Conservation (phyloP, 2,888 invertebrate species). For the Epiblema foenella region DNA sequence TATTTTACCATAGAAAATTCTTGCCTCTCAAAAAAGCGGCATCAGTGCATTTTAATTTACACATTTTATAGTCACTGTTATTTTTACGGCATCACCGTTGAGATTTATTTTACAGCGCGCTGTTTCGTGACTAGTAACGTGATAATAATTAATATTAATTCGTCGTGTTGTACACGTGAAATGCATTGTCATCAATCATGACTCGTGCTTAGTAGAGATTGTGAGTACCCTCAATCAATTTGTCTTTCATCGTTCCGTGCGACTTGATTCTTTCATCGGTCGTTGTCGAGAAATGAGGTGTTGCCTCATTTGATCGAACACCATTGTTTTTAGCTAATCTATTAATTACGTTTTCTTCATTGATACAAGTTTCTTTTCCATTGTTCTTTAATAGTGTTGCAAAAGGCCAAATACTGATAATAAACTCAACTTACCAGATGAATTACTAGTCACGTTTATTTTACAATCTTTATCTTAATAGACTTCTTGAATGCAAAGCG, state of each 20-base stretch:
- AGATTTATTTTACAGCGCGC: conserved; percentile 60
- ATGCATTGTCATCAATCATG: conserved; percentile 77
- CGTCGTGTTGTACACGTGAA: conserved; percentile 67
- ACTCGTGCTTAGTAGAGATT: conserved; percentile 68
- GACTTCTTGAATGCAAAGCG: conserved; percentile 9
- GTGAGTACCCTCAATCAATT: conserved; percentile 70
- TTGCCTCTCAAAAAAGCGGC: conserved; percentile 62
- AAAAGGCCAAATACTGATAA: not conserved
- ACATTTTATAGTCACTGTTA: conserved; percentile 46
- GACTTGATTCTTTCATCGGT: conserved; percentile 65
- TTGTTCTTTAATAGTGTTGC: conserved; percentile 7
- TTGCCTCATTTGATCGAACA: conserved; percentile 52
- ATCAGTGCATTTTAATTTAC: conserved; percentile 50
- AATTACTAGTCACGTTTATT: not conserved
- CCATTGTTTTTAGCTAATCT: conserved; percentile 41
- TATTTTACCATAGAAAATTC: conserved; percentile 60
- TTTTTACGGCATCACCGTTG: conserved; percentile 56
- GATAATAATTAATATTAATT: conserved; percentile 79
- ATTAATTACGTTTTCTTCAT: conserved; percentile 20
- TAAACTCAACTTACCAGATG: not conserved
- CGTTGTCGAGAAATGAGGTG: conserved; percentile 49
- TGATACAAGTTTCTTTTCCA: conserved; percentile 5
- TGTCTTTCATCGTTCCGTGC: conserved; percentile 67
- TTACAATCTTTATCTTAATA: not conserved
- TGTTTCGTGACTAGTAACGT: conserved; percentile 71